Evolutionary conservation across 2,888 invertebrate genomes (phyloP).

Genomic region (Smittia sp.): DNA sequence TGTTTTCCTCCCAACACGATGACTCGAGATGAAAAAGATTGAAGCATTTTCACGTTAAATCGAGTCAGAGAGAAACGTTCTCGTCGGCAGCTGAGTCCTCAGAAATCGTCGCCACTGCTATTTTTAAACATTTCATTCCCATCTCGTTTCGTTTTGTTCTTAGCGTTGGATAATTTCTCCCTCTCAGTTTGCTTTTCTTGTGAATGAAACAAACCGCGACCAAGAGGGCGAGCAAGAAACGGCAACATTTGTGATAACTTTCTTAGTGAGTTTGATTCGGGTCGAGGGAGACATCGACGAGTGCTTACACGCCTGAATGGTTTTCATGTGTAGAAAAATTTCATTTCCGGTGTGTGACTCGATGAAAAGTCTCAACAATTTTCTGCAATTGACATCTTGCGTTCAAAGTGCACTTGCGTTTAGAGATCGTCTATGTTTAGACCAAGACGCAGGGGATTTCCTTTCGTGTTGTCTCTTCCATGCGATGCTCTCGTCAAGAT

Average conservation of each 20-base stretch:
- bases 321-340: constrained; percentile 2
- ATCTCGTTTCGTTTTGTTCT: not conserved
- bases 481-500: not conserved
- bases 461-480: not conserved
- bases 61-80: not conserved
- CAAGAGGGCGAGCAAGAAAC: not conserved
- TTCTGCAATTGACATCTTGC: no score
- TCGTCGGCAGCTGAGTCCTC: constrained; percentile 6
- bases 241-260: constrained; percentile 18
- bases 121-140: constrained; percentile 22
- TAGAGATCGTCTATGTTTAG: constrained; percentile 14
- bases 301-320: constrained; percentile 14
- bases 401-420: not conserved
- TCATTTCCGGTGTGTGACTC: not conserved
- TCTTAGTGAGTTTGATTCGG: not conserved
- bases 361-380: no score
- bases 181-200: constrained; percentile 13
- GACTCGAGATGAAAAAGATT: not conserved
- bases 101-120: not conserved
- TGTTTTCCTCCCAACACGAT: not conserved
- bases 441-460: constrained; percentile 28
- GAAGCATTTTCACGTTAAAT: not conserved
- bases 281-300: not conserved
- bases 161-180: not conserved
- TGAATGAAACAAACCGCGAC: constrained; percentile 19